These are phyloP conservation scores for Bos taurus DNA, from an alignment of 2,113 vertebrate genomes.

Conservation along the genomic window DNA sequence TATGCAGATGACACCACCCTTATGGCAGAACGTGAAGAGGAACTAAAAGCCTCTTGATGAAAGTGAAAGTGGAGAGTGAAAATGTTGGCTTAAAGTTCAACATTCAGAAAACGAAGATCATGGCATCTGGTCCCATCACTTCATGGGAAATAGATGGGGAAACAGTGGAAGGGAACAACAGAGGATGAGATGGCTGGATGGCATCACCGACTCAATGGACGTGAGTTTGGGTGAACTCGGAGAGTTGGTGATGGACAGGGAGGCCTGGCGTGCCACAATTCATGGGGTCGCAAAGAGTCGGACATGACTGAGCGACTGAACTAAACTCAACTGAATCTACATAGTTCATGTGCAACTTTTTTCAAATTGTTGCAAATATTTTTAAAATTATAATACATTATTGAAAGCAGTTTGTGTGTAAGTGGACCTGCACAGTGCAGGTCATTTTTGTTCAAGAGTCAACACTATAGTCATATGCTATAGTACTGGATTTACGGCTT, in stretches of 20 bases:
- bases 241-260: not conserved
- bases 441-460: not conserved
- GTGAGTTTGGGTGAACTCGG: accelerated
- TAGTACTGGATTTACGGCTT: not conserved
- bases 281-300: accelerated
- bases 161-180: not conserved
- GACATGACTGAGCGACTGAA: not conserved
- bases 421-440: not conserved
- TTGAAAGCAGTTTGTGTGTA: not conserved
- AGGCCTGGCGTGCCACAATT: accelerated
- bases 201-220: not conserved
- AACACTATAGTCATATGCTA: not conserved
- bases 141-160: not conserved
- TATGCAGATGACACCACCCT: not conserved
- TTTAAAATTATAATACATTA: not conserved
- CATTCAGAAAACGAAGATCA: not conserved
- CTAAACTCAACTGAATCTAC: not conserved
- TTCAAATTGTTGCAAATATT: not conserved
- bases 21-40: not conserved
- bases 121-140: not conserved
- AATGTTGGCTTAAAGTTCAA: not conserved
- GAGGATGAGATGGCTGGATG: not conserved
- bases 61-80: not conserved
- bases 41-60: not conserved
- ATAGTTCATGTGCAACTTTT: not conserved